Percentiles rank a stretch among this genome's conserved stretches.
Conservation (phyloP, 2,797 vertebrate genomes). For the Crocidura indochinensis region DNA sequence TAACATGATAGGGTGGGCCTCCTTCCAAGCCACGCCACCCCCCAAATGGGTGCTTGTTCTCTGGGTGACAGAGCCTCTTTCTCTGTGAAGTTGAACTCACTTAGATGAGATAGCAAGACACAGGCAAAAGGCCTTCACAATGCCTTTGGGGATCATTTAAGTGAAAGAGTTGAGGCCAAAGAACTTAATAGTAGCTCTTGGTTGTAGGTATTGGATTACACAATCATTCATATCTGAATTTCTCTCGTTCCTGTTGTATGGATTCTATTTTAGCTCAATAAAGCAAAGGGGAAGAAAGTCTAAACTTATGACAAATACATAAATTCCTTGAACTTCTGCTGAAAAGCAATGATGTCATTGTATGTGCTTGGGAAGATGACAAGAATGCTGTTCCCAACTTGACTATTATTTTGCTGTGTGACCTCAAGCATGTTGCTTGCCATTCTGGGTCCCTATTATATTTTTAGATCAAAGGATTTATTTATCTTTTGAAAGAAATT, state of each 20-base stretch:
- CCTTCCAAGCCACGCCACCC: conserved; percentile 32
- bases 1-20: conserved; percentile 54
- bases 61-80: background rate
- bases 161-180: background rate
- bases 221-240: background rate
- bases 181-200: conserved; percentile 29
- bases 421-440: conserved; percentile 26
- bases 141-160: background rate
- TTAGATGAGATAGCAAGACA: conserved; percentile 29
- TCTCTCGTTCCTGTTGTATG: background rate
- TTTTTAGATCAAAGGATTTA: conserved; percentile 39
- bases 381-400: background rate
- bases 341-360: background rate
- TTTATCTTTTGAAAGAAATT: background rate
- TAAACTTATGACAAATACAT: conserved; percentile 15
- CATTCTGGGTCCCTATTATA: background rate
- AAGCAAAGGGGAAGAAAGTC: conserved; percentile 20
- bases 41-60: background rate
- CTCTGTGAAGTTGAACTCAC: background rate
- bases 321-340: conserved; percentile 8
- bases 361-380: background rate
- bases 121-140: background rate
- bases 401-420: background rate
- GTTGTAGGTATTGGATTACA: background rate
- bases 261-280: background rate